Base-by-base conservation (phyloP, 2,797 vertebrate genomes). In the Brachymystax lenok region DNA sequence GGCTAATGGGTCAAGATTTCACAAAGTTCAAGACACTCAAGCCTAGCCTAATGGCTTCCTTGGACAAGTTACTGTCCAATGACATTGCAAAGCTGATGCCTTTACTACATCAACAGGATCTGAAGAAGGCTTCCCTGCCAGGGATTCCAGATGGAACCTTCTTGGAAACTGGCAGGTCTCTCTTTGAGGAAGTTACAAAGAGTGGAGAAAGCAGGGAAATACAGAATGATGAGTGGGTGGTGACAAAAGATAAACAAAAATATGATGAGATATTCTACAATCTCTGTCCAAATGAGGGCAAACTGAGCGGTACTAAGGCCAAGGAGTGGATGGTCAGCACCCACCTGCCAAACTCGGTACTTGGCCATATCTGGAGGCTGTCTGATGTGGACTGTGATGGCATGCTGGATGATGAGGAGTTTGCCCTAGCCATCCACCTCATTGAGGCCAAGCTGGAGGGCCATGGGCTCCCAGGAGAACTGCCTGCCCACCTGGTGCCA, bases 181-280 rank as follows among this genome's bases (percentile, higher is more conserved):
- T 95, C 0, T 96, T 96, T 75, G 94, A 92, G 5, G 90, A 92
- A 69, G 79, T 89, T 12, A 85, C 92, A 7, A 86, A 84, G 69
- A 87, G 88, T 0, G 87, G 87, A 0, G 88, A 90, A 16, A 77
- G 81, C 77, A 86, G 82, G 0, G 89, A 88, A 24, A 33, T 17
- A 0, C 88, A 90, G 66, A 85, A 81, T 0, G 86, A 88, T 2
- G 90, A 94, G 0, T 98, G 97, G 97, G 91, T 92, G 12, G 96
- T 97, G 78, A 96, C 93, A 69, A 96, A 94, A 84, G 95, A 95
- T 90, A 98, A 98, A 83, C 91, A 95, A 12, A 97, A 97, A 56
- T 97, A 97, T 0, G 96, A 98, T 2, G 96, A 97, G 91, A 96
- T 98, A 84, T 97, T 98, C 91, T 96, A 96, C 88, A 97, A 94